A percentile compares a stretch with the other conserved stretches of the same genome.
Evolutionary conservation across 2,797 vertebrate species (phyloP).

Genomic region (Anolis apletophallus): DNA sequence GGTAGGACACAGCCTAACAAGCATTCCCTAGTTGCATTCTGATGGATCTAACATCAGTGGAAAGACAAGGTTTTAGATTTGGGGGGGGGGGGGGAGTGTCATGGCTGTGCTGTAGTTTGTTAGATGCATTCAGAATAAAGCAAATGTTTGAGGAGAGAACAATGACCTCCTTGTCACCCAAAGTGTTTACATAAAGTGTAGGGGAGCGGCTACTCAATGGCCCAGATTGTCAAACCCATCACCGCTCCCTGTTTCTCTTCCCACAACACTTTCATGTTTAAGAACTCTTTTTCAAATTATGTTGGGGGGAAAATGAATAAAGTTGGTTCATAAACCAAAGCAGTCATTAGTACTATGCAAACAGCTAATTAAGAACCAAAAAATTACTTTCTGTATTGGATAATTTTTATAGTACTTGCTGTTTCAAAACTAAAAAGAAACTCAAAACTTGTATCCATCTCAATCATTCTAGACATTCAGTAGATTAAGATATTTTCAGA

Average conservation of each 20-base stretch:
- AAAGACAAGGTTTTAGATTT: not conserved
- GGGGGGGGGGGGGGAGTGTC: not conserved
- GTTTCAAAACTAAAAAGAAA: not conserved
- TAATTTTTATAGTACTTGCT: not conserved
- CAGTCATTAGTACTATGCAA: slow-evolving; percentile 22
- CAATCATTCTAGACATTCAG: not conserved
- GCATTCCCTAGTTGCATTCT: slow-evolving; percentile 1
- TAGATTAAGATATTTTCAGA: not conserved
- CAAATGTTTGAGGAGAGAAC: slow-evolving; percentile 2
- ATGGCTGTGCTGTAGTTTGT: not conserved
- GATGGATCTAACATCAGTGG: slow-evolving; percentile 7
- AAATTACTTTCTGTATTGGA: not conserved
- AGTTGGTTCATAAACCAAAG: slow-evolving; percentile 6
- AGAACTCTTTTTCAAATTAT: slow-evolving; percentile 11
- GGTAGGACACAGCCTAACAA: not conserved
- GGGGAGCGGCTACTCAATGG: not conserved
- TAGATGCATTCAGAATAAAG: not conserved
- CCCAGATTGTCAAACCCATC: not conserved
- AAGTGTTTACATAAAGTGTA: not conserved
- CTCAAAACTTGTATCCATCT: not conserved
- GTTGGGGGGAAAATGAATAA: slow-evolving; percentile 24
- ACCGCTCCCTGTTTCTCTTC: not conserved
- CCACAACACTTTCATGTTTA: not conserved
- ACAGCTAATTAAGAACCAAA: slow-evolving; percentile 9
- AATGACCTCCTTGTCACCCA: slow-evolving; percentile 18